Evolutionary conservation across 92 coral and sea anemone species (phyloP).

Genomic region (Blastomussa wellsi): DNA sequence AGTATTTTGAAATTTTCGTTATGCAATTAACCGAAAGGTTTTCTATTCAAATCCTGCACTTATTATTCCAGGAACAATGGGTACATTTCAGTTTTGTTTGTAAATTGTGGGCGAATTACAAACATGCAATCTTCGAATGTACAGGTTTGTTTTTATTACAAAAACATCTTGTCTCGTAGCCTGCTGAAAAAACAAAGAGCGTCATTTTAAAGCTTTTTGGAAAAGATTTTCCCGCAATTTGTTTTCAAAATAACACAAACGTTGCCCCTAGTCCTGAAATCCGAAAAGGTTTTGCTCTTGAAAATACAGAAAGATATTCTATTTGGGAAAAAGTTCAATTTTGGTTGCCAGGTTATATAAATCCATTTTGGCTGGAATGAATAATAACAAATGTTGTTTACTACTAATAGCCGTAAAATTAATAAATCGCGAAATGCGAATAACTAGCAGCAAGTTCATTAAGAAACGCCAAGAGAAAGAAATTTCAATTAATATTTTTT

Average conservation of each 20-base stretch:
- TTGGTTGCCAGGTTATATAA: constrained; percentile 22
- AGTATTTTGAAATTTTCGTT: constrained; percentile 29
- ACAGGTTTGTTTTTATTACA: constrained; percentile 2
- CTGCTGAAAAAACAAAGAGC: neutral
- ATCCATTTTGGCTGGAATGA: constrained; percentile 24
- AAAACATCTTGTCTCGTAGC: neutral
- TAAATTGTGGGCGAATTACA: constrained; percentile 19
- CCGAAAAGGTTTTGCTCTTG: neutral
- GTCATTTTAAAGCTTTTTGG: constrained; percentile 9
- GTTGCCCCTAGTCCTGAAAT: neutral
- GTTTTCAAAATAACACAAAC: constrained; percentile 6
- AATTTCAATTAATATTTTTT: constrained; percentile 45
- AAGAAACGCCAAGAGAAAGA: constrained; percentile 22
- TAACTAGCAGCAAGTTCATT: constrained; percentile 40
- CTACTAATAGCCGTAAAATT: constrained; percentile 26
- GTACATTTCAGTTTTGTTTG: constrained; percentile 16
- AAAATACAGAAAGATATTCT: neutral
- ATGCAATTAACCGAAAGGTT: constrained; percentile 32
- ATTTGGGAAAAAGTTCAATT: neutral
- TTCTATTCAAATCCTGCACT: constrained; percentile 12
- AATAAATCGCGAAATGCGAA: constrained; percentile 27
- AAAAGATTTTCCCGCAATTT: neutral
- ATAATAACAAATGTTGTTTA: constrained; percentile 19
- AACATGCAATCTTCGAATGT: neutral
- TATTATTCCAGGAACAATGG: constrained; percentile 2